Base-by-base conservation (phyloP, 2,888 invertebrate genomes). In the Petrolisthes manimaculis region DNA sequence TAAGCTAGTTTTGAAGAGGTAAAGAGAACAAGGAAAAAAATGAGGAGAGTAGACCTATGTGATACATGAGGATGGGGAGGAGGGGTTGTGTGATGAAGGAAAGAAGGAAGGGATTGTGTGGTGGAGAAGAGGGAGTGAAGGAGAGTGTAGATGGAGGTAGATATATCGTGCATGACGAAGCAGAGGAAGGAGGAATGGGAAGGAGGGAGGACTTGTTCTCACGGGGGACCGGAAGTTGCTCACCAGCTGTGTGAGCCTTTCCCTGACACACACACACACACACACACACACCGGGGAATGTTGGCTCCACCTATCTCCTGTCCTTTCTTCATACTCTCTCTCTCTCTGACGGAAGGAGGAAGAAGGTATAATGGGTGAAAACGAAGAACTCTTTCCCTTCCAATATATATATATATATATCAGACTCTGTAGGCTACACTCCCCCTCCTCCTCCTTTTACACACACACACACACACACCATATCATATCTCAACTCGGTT, bases 181-280 rank as follows among this genome's bases (percentile, higher is more conserved):
- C 4, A 81, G 81, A 81, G 81, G 61, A 21, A 81, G 67, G 55
- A 21, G 55, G 81, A 81, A 55, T 54, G 67, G 21, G 24, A 24
- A 24, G 21, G 81, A 82, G 21, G 37, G 56, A 78, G 78, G 61
- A 61, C 18, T 37, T 37, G 37, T 37, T 37, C 37, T 37, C 37
- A 37, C 37, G 37, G 37, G 37, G 37, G 37, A 37, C 37, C 37
- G 37, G 37, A 37, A 37, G 37, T 37, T 37, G 37, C 37, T 37
- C 37, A 37, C 37, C 37, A 37, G 37, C 37, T 37, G 37, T 37
- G 37, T 37, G 37, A 37, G 37, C n/a, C n/a, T n/a, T n/a, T n/a
- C n/a, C n/a, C n/a, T n/a, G n/a, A 37, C 37, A 37, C 37, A 37
- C 37, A 37, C 37, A 37, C 14, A 5, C 18, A 37, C 37, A 37